Evolutionary conservation across 1,140 invertebrate species (phyloP).

Genomic region (Sitophilus oryzae): DNA sequence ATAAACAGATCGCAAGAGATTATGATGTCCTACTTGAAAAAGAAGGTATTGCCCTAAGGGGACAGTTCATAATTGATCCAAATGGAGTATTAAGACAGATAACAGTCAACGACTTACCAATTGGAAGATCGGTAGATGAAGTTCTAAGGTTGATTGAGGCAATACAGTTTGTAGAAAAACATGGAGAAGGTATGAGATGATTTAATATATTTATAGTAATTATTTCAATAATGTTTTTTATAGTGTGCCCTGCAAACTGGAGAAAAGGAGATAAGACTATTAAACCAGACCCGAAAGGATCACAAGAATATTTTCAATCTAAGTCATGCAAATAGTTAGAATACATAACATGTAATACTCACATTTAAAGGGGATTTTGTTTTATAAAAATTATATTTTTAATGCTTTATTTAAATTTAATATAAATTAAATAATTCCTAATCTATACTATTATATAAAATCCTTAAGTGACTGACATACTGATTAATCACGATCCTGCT

Average conservation of each 20-base stretch:
- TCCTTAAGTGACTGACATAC: no score
- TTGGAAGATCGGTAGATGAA: conserved; percentile 90
- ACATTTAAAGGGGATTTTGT: no score
- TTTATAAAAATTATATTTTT: no score
- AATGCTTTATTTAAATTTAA: no score
- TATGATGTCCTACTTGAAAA: conserved; percentile 86
- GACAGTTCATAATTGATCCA: conserved; percentile 63
- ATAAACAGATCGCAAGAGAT: conserved; percentile 76
- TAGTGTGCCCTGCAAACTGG: conserved; percentile 84
- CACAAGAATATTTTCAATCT: conserved; percentile 69
- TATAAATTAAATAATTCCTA: no score
- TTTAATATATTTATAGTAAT: not conserved
- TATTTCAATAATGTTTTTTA: conserved; percentile 34
- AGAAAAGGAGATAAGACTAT: conserved; percentile 70
- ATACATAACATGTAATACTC: no score
- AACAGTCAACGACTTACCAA: conserved; percentile 84
- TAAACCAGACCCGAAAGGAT: conserved; percentile 74
- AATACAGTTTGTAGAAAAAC: conserved; percentile 88
- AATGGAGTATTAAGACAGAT: conserved; percentile 70
- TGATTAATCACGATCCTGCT: no score
- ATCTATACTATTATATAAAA: no score
- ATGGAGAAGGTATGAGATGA: conserved; percentile 70
- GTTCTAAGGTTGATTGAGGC: conserved; percentile 83
- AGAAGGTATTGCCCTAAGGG: conserved; percentile 80
- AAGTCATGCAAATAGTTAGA: no score